A percentile compares a stretch with the other conserved stretches of the same genome.
Evolutionary conservation across 1,140 invertebrate genomes (phyloP).

Genomic region (Frieseomelitta varia): DNA sequence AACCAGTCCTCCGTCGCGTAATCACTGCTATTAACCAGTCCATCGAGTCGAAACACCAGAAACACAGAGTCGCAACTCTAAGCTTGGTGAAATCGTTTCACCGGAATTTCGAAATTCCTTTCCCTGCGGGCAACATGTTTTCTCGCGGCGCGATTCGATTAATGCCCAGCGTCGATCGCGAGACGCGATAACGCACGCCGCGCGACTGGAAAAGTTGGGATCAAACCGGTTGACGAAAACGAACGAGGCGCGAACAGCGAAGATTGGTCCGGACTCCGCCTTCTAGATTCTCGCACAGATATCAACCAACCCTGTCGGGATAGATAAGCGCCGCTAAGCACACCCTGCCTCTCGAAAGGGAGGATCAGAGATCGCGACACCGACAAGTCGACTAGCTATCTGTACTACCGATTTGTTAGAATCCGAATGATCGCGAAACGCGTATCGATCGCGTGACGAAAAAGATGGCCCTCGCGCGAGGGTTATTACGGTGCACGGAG

Average conservation of each 20-base stretch:
- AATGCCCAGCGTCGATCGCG: constrained; percentile 18
- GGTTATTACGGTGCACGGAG: neutral
- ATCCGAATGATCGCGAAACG: neutral
- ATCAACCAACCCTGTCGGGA: constrained; percentile 6
- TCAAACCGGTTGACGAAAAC: constrained; percentile 43
- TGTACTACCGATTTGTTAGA: constrained; percentile 25
- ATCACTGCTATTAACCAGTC: neutral
- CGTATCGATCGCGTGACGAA: constrained; percentile 6
- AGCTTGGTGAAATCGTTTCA: neutral
- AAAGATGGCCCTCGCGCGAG: neutral
- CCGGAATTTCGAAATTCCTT: neutral
- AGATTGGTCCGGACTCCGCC: neutral
- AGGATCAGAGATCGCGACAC: constrained; percentile 4
- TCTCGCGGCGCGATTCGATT: constrained; percentile 18
- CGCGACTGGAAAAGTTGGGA: constrained; percentile 52
- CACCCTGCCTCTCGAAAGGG: neutral
- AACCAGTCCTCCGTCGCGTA: neutral
- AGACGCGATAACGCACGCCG: constrained; percentile 30
- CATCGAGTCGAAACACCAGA: neutral
- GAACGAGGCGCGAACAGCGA: constrained; percentile 15
- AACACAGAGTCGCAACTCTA: neutral
- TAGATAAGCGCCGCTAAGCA: constrained; percentile 40
- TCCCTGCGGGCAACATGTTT: neutral
- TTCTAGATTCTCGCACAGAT: constrained; percentile 2
- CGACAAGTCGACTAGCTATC: neutral